Percentiles rank a stretch among this genome's conserved stretches.
Conservation (phyloP, 1,140 invertebrate genomes). For the Conopomorpha cramerella region DNA sequence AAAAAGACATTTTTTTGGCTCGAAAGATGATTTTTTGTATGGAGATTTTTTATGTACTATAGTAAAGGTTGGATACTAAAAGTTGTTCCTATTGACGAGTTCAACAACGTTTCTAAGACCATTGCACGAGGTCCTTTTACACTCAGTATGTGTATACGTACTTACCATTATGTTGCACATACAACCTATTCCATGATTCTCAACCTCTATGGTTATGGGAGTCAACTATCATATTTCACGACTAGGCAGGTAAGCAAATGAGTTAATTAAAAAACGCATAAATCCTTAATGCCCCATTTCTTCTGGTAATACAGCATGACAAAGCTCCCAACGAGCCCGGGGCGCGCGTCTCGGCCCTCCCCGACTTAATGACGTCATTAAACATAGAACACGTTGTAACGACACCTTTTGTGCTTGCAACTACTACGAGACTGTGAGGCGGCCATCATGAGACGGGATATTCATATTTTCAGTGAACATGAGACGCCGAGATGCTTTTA, state of each 20-base stretch:
- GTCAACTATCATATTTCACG: too few relatives aligned
- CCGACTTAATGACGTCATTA: conserved; percentile 52
- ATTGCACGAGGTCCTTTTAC: neutral
- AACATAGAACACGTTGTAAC: conserved; percentile 51
- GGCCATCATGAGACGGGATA: neutral
- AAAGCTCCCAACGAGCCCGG: conserved; percentile 22
- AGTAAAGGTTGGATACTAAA: neutral
- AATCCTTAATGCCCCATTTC: conserved; percentile 14
- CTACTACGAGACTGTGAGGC: conserved; percentile 9
- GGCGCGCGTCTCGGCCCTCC: conserved; percentile 18
- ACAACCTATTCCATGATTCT: neutral
- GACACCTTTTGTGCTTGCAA: too few relatives aligned
- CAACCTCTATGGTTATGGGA: too few relatives aligned
- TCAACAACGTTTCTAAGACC: neutral
- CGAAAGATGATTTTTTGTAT: too few relatives aligned
- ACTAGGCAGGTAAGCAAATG: too few relatives aligned
- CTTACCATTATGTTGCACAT: neutral
- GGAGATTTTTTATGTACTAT: too few relatives aligned
- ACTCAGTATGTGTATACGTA: neutral
- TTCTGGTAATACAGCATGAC: conserved; percentile 16
- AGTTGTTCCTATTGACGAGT: neutral
- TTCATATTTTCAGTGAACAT: neutral
- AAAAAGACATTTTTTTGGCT: too few relatives aligned
- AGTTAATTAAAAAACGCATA: conserved; percentile 1
- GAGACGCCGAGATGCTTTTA: neutral